Evolutionary conservation across 2,797 vertebrate species (phyloP).

Genomic region (Thaleichthys pacificus): DNA sequence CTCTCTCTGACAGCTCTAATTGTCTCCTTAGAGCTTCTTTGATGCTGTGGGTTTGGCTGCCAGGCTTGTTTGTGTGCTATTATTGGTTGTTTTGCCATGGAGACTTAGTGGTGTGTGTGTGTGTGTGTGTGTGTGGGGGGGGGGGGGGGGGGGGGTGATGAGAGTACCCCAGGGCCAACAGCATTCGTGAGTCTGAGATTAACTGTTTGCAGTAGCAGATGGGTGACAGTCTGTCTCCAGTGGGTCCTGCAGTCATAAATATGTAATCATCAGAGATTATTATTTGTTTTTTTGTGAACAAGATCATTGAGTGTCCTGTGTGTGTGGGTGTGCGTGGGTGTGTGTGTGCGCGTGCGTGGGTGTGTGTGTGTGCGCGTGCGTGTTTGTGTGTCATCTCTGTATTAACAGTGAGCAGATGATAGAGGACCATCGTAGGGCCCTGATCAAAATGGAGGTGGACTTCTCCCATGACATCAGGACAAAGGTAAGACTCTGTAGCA

Average conservation of each 20-base stretch:
- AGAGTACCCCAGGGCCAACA: neutral
- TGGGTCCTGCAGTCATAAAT: no score
- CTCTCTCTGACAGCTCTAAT: neutral
- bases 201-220: no score
- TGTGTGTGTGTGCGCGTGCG: neutral
- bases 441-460: neutral
- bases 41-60: neutral
- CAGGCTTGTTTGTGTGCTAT: conserved; percentile 1
- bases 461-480: neutral
- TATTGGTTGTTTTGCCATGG: neutral
- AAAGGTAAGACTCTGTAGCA: neutral
- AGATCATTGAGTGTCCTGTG: no score
- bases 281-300: no score
- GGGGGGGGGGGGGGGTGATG: neutral
- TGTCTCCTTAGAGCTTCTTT: neutral
- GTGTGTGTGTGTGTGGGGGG: conserved; percentile 12
- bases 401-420: neutral
- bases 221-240: no score
- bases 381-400: neutral
- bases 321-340: neutral
- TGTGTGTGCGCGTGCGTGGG: neutral
- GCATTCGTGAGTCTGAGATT: no score
- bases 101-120: conserved; percentile 5
- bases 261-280: no score
- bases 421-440: neutral